Evolutionary conservation across 2,888 invertebrate species (phyloP), one percentile per base, ranked within the genome.

Genomic region (Nycteola revayana): DNA sequence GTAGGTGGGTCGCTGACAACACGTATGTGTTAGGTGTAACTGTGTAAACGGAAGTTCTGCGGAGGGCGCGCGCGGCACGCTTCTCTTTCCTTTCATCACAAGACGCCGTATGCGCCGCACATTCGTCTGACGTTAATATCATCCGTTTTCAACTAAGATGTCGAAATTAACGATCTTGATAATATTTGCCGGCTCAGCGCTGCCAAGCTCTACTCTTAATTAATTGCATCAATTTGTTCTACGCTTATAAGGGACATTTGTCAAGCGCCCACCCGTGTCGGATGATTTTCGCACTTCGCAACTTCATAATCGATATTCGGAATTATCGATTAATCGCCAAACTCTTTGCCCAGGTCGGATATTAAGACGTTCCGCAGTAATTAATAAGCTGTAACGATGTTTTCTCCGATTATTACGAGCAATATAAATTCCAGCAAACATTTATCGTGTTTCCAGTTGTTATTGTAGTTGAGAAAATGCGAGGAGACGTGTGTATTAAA

Each of bases 111-210:
- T 68, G 69, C 62, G 64, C 51, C 66, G 53, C 65, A 68, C 69
- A 74, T 75, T 67, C 66, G 57, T 67, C 65, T 62, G 62, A 58
- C 58, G 64, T 62, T 70, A 74, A 75, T 74, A 76, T 71, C 75
- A 64, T 62, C 60, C 66, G 65, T 64, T 68, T 66, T 64, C 59
- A 54, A 73, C 66, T 77, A 71, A 81, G 81, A 83, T 81, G 80
- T 82, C 71, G 77, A 79, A 83, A 85, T 81, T 83, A 86, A 86
- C 85, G 84, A 85, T 84, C 84, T 83, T 78, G 82, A 87, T 86
- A 85, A 87, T 87, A 85, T 86, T 87, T 88, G 86, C 71, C 80
- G 82, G 82, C 79, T 84, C 78, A 75, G 72, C 77, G 78, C 73
- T 75, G 75, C 76, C 75, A 73, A 49, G 74, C 78, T 71, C 76